Evolutionary conservation across 2,888 invertebrate genomes (phyloP).

Genomic region (Iselma pallidipennis): DNA sequence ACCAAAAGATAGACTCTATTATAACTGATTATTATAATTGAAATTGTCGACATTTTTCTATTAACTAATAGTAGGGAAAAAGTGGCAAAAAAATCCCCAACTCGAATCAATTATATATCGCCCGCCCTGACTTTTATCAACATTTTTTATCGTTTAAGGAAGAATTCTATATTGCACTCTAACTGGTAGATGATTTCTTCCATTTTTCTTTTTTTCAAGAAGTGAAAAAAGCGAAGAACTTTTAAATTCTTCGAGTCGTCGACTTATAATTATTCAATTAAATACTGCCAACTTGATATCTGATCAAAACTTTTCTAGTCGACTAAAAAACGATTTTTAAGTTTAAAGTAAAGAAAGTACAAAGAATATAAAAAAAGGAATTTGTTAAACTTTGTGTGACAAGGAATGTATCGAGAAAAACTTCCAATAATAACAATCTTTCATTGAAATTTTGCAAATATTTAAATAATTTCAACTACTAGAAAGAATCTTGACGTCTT

Average conservation of each 20-base stretch:
- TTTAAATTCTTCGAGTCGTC: not conserved
- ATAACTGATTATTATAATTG: too few species aligned
- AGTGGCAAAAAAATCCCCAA: constrained; percentile 27
- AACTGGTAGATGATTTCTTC: not conserved
- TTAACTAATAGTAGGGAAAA: too few species aligned
- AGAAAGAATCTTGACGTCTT: constrained; percentile 8
- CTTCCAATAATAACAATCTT: constrained; percentile 7
- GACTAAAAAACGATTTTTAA: not conserved
- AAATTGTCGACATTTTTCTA: too few species aligned
- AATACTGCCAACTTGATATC: constrained; percentile 35
- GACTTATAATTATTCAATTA: constrained; percentile 43
- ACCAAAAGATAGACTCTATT: too few species aligned
- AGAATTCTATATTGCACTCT: too few species aligned
- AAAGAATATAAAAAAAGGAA: constrained; percentile 10
- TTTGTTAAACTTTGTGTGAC: not conserved
- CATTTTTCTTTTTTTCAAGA: not conserved
- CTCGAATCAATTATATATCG: constrained; percentile 6
- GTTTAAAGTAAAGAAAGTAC: not conserved
- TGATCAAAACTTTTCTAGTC: constrained; percentile 32
- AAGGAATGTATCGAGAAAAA: not conserved
- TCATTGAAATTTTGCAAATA: constrained; percentile 9
- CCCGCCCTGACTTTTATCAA: too few species aligned
- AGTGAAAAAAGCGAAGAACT: not conserved
- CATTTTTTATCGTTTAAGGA: too few species aligned
- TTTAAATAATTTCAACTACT: constrained; percentile 5